These are phyloP conservation scores for Chionis minor DNA, from an alignment of 2,113 vertebrate genomes.

Conservation along the genomic window DNA sequence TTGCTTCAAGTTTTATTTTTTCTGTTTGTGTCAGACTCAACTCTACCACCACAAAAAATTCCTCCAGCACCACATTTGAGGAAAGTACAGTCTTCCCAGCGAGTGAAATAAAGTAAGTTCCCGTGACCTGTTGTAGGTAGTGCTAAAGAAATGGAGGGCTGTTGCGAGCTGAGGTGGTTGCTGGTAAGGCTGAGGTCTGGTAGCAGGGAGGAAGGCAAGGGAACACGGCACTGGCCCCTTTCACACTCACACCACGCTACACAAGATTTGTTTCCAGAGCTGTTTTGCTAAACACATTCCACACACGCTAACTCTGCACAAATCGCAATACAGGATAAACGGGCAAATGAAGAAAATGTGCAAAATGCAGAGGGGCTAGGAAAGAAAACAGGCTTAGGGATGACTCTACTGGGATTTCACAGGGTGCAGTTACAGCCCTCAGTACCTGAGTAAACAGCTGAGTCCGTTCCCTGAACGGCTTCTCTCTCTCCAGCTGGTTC, in stretches of 20 bases:
- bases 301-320: background rate
- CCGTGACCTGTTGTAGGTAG: background rate
- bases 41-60: background rate
- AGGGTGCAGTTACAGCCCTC: background rate
- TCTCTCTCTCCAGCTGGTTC: background rate
- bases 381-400: background rate
- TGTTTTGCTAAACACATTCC: background rate
- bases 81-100: background rate
- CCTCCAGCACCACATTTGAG: background rate
- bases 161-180: background rate
- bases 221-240: background rate
- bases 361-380: background rate
- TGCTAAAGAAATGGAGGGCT: background rate
- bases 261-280: background rate
- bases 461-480: background rate
- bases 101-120: background rate
- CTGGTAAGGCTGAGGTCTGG: background rate
- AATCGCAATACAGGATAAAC: background rate
- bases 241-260: rapidly evolving
- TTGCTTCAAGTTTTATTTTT: background rate
- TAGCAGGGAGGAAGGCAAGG: background rate
- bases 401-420: background rate
- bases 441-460: conserved; percentile 58
- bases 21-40: background rate
- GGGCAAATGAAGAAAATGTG: background rate